Evolutionary conservation across 2,797 vertebrate species (phyloP).

Genomic region (Taeniopygia guttata): DNA sequence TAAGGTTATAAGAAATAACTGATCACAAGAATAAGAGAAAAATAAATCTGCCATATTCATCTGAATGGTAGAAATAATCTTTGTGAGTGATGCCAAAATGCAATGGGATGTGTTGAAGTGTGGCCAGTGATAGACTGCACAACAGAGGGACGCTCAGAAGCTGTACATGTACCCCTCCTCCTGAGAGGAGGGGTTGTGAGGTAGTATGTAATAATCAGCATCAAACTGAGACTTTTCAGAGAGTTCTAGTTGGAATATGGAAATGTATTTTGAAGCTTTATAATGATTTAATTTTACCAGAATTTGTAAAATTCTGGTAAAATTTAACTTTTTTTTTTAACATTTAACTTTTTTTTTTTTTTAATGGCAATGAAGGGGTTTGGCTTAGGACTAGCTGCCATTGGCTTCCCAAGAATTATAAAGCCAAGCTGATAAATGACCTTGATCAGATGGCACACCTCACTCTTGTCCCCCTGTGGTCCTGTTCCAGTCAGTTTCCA

Average conservation of each 20-base stretch:
- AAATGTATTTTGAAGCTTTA: not conserved
- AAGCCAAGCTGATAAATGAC: not conserved
- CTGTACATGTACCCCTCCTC: not conserved
- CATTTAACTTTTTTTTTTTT: not conserved
- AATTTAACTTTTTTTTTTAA: no score
- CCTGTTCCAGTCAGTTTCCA: not conserved
- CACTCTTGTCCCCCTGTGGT: not conserved
- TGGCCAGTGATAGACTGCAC: not conserved
- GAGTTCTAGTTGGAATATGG: not conserved
- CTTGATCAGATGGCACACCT: not conserved
- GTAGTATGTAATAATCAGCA: not conserved
- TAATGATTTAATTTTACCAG: not conserved
- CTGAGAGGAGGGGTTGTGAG: not conserved
- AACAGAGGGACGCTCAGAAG: not conserved
- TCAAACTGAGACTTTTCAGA: not conserved
- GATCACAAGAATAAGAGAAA: not conserved
- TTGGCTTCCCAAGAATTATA: not conserved
- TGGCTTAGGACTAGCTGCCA: not conserved
- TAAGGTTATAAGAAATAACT: not conserved
- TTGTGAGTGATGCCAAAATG: not conserved
- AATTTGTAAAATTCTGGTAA: not conserved
- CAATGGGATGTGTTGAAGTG: not conserved
- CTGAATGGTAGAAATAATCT: not conserved
- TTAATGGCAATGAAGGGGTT: not conserved
- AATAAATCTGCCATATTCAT: not conserved